Percentiles rank a stretch among this genome's conserved stretches.
Evolutionary conservation across 2,113 vertebrate genomes (phyloP).

Genomic region (Narcine bancroftii): DNA sequence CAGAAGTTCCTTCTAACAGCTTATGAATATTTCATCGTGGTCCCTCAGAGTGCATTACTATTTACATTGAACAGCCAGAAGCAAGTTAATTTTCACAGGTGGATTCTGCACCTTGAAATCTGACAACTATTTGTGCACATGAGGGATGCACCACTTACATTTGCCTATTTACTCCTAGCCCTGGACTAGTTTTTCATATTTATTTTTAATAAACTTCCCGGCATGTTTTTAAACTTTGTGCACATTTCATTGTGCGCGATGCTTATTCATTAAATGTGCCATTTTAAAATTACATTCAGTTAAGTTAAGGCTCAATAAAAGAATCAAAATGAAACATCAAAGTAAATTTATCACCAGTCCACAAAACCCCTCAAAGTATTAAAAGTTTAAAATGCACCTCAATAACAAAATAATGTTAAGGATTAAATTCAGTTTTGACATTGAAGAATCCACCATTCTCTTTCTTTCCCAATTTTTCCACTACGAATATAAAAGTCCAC

Average conservation of each 20-base stretch:
- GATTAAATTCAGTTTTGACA: neutral
- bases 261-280: neutral
- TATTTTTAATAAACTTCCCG: neutral
- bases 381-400: neutral
- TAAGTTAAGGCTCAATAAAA: neutral
- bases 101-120: neutral
- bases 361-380: neutral
- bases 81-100: neutral
- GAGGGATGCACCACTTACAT: neutral
- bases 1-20: neutral
- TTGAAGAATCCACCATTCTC: neutral
- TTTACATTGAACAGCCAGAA: neutral
- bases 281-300: neutral
- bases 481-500: neutral
- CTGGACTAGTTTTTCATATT: neutral
- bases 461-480: neutral
- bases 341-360: neutral
- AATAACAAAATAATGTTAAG: neutral
- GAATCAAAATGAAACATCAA: neutral
- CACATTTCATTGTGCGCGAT: neutral
- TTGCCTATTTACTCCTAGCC: too few relatives aligned
- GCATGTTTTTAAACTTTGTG: neutral
- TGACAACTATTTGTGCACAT: neutral
- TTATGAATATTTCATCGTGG: neutral
- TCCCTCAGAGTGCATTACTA: neutral